Evolutionary conservation across 1,140 invertebrate species (phyloP), one percentile per base, ranked within the genome.

Genomic region (Pogonus chalceus): DNA sequence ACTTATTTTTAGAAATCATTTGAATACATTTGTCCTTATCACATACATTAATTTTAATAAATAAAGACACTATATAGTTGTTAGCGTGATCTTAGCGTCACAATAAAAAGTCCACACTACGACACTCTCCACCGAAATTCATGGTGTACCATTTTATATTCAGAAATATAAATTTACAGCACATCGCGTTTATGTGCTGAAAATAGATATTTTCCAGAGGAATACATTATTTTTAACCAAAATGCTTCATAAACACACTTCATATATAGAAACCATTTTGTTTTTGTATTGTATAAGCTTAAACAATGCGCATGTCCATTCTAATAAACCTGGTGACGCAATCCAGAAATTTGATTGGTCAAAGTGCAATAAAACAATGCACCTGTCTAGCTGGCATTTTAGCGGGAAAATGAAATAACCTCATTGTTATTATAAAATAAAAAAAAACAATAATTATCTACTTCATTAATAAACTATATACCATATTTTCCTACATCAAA

Each of bases 241-340:
- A 65, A 65, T 60, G 60, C 59, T 65, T 60, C 59, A 62, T 65
- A 67, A 69, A 69, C 60, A 63, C 64, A 65, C 60, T 46, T 57
- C 46, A 37, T 59, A 63, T 39, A 57, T 22, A 55, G 64, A 57
- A 65, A 69, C 67, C 67, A 69, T 69, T 66, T 69, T 69, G 67
- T 68, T 68, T 68, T 63, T 68, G 47, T 49, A 49, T 49, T 49
- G 37, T 43, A 16, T 43, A 43, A 43, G 37, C 37, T 43, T 9
- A 18, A 43, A 43, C 37, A 43, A 43, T 43, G 37, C 37, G 37
- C 37, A 43, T 43, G 37, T 12, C 37, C 37, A 43, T 43, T 43
- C 18, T 12, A 9, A 43, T 9, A 4, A 12, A 10, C 37, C 7
- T 43, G 37, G 37, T 43, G 37, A 43, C 18, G 37, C 37, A 43